Percentiles rank a stretch among this genome's conserved stretches.
phyloP scores from a whole-genome alignment of 2,888 invertebrate species.

The Aphodius sticticus region DNA sequence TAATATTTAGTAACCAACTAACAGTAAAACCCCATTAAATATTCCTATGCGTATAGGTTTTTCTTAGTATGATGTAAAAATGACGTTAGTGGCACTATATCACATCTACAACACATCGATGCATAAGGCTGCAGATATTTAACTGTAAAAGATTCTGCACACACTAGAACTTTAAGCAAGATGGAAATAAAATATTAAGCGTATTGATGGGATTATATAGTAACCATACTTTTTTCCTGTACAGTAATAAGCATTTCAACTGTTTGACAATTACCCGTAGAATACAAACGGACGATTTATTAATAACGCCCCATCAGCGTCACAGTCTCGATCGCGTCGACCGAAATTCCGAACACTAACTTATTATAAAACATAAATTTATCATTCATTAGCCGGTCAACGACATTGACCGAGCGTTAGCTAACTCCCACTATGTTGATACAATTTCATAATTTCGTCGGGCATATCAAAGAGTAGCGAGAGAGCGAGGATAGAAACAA shows the following conservation, averaged over 20 bases:
- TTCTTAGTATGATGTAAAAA: too few species aligned
- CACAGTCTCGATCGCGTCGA: background rate
- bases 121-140: too few species aligned
- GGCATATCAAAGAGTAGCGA: background rate
- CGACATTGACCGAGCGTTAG: background rate
- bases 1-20: too few species aligned
- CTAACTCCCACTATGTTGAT: background rate
- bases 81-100: too few species aligned
- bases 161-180: too few species aligned
- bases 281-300: background rate
- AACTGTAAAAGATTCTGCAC: too few species aligned
- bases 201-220: background rate
- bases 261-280: background rate
- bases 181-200: too few species aligned
- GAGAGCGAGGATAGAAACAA: background rate
- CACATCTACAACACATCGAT: too few species aligned
- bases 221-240: background rate
- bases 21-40: too few species aligned
- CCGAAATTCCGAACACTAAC: background rate
- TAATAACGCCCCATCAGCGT: background rate
- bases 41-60: too few species aligned
- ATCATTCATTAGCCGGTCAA: slow-evolving; percentile 4
- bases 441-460: background rate
- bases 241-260: background rate
- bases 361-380: background rate